These are phyloP conservation scores for Propithecus perrieri DNA, from an alignment of 2,797 vertebrate genomes.

Conservation along the genomic window DNA sequence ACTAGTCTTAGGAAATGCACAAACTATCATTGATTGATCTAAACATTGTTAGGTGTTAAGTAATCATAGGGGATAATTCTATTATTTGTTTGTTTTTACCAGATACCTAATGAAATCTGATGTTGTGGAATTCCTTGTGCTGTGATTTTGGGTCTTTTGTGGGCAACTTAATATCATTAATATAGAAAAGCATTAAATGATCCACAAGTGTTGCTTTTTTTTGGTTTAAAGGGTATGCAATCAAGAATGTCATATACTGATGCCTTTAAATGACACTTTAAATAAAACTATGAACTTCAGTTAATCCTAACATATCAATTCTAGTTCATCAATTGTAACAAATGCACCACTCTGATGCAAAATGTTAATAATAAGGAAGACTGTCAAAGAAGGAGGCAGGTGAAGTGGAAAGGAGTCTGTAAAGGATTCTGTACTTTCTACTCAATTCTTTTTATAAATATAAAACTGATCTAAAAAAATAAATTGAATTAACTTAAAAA, in stretches of 20 bases:
- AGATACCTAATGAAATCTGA: background rate
- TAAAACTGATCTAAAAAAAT: background rate
- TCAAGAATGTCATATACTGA: background rate
- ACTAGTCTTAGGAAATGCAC: background rate
- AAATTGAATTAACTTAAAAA: background rate
- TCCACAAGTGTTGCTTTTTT: background rate
- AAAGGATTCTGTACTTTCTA: background rate
- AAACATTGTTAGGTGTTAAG: background rate
- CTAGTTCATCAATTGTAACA: background rate
- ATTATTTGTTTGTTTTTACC: background rate
- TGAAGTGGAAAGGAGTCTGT: accelerated
- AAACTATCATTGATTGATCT: background rate
- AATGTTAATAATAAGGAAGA: background rate
- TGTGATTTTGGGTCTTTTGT: background rate
- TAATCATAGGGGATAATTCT: background rate
- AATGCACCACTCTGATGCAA: background rate
- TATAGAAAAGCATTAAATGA: background rate
- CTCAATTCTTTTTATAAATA: background rate
- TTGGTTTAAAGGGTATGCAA: background rate
- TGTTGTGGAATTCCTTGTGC: background rate
- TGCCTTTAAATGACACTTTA: background rate
- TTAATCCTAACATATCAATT: background rate
- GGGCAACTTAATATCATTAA: background rate
- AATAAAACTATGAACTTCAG: background rate
- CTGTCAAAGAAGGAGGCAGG: background rate